Evolutionary conservation across 1,140 invertebrate genomes (phyloP), one percentile per base, ranked within the genome.

Genomic region (Pectinophora gossypiella): DNA sequence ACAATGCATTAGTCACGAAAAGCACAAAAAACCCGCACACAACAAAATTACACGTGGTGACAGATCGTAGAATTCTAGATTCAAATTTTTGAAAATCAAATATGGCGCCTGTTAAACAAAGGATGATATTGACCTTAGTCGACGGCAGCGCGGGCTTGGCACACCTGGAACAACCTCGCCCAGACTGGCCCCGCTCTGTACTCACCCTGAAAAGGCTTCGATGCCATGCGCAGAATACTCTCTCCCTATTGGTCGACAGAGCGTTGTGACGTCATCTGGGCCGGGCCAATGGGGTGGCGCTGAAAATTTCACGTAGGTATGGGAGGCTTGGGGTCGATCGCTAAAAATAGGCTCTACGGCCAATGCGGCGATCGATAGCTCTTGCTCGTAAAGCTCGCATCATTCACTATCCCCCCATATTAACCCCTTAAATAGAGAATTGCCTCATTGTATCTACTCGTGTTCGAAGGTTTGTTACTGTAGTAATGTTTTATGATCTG

Each of bases 281-380:
- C 2, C 13, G 48, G 48, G 46, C 82, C 79, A 85, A 83, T 80
- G 19, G 63, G 19, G 43, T 15, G 42, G n/a, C 40, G 57, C 79
- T 85, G 82, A 85, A 85, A 76, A 49, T 74, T 76, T 85, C 79
- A 83, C 61, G 79, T 83, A 85, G 79, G 82, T 83, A 85, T 73
- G 64, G 48, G 22, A 62, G 58, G 51, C 49, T 56, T 61, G 67
- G 55, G 78, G 73, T 83, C 77, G 81, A 80, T 82, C 36, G 62
- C 72, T 83, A 85, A 85, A 85, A 76, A 83, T 85, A 85, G 79
- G 63, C 63, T 55, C 58, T 67, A 21, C 62, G 67, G 66, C 60
- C 59, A 56, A 59, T n/a, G 50, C 46, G 55, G 36, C 47, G 73
- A 69, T 79, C 76, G 78, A 79, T 82, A 67, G 49, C 35, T 23